Percentiles rank a stretch among this genome's conserved stretches.
phyloP scores from a whole-genome alignment of 1,140 invertebrate genomes.

The Hesperophylax magnus region DNA sequence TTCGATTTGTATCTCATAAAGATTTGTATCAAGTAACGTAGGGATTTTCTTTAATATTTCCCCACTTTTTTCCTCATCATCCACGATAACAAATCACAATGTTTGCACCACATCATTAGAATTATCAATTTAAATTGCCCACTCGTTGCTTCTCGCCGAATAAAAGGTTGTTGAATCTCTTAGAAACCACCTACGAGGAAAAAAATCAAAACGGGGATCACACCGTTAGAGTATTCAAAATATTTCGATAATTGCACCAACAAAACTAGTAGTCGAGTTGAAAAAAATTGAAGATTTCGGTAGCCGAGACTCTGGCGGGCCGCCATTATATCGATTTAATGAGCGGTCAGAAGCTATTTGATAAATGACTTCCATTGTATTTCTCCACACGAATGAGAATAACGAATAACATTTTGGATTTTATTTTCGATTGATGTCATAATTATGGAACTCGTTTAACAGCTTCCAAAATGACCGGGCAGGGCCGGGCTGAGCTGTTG shows the following conservation, averaged over 20 bases:
- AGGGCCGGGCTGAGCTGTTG: too few species aligned
- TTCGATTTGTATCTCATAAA: too few species aligned
- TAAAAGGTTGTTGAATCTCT: too few species aligned
- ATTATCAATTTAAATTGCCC: too few species aligned
- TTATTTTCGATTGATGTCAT: constrained; percentile 35
- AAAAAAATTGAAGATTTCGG: constrained; percentile 20
- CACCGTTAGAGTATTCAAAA: constrained; percentile 7
- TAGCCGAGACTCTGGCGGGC: constrained; percentile 6
- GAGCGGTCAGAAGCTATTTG: constrained; percentile 1
- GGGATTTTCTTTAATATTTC: too few species aligned
- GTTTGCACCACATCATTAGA: too few species aligned
- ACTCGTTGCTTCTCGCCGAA: too few species aligned
- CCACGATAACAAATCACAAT: too few species aligned
- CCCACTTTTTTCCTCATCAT: too few species aligned
- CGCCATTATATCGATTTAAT: constrained; percentile 34
- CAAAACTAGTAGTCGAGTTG: neutral
- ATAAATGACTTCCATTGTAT: constrained; percentile 33
- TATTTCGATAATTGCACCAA: constrained; percentile 5
- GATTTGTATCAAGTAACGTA: too few species aligned
- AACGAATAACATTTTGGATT: neutral
- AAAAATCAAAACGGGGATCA: neutral
- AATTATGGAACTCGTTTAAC: constrained; percentile 30
- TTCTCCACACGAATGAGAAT: constrained; percentile 8
- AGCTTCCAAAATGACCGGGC: neutral
- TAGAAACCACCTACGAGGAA: neutral